phyloP scores from a whole-genome alignment of 1,140 invertebrate species.

The Ruditapes philippinarum region DNA sequence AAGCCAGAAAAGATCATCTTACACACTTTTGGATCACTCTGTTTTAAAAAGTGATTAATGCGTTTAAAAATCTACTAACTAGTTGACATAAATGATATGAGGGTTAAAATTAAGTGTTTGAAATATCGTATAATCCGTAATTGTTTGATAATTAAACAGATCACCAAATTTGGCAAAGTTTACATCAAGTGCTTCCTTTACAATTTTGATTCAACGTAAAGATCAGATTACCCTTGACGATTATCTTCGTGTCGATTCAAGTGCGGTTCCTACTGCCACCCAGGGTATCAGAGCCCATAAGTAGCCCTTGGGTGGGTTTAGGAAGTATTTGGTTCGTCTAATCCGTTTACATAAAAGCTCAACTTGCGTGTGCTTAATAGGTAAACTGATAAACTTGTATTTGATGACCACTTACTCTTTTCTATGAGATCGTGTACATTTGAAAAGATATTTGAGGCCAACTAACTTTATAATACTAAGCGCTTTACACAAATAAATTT shows the following conservation, averaged over 20 bases:
- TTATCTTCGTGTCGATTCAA: constrained; percentile 2
- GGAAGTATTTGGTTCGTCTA: constrained; percentile 55
- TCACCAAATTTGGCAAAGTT: constrained; percentile 23
- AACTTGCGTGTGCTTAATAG: constrained; percentile 20
- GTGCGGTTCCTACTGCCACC: constrained; percentile 48
- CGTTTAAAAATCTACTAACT: constrained; percentile 36
- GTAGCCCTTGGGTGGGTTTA: constrained; percentile 55
- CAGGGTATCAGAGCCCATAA: constrained; percentile 36
- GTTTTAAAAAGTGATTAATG: constrained; percentile 50
- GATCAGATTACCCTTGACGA: constrained; percentile 17
- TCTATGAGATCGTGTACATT: constrained; percentile 20
- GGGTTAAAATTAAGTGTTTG: constrained; percentile 57
- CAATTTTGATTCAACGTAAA: not conserved
- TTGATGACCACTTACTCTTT: constrained; percentile 1
- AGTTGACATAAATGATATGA: constrained; percentile 49
- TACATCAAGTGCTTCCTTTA: constrained; percentile 36
- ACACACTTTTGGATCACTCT: constrained; percentile 2
- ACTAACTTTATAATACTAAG: not conserved
- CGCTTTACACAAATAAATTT: not conserved
- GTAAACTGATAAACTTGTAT: constrained; percentile 18
- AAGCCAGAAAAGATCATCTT: not conserved
- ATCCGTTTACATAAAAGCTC: constrained; percentile 50
- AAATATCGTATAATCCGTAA: constrained; percentile 62
- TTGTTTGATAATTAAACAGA: constrained; percentile 67
- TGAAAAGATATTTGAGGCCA: constrained; percentile 45